phyloP scores from a whole-genome alignment of 2,113 vertebrate species.

The Sylvia atricapilla region DNA sequence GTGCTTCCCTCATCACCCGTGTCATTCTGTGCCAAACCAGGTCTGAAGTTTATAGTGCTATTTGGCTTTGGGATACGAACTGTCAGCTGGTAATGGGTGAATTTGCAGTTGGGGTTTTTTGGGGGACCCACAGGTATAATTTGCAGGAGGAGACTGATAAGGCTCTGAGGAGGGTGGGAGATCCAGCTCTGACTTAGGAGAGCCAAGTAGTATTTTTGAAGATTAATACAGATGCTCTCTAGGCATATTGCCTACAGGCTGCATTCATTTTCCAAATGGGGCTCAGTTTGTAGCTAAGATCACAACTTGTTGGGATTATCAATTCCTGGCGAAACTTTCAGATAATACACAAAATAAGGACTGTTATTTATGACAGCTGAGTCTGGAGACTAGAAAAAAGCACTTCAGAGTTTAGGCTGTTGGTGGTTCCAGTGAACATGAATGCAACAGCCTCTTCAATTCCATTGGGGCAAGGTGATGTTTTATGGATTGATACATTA shows the following conservation, averaged over 20 bases:
- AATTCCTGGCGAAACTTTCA: background rate
- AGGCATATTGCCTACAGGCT: background rate
- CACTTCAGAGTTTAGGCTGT: background rate
- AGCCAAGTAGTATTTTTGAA: background rate
- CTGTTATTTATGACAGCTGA: background rate
- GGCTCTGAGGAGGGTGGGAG: background rate
- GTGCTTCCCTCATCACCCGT: background rate
- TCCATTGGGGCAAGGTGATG: background rate
- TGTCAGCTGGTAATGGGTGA: background rate
- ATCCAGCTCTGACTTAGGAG: background rate
- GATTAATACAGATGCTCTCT: background rate
- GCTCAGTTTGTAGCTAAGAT: background rate
- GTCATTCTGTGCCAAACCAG: background rate
- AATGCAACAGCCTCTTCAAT: background rate
- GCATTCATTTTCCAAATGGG: background rate
- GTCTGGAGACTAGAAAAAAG: background rate
- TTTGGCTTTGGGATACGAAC: background rate
- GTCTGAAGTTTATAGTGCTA: background rate
- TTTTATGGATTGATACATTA: background rate
- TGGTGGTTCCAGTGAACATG: background rate
- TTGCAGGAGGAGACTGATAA: background rate
- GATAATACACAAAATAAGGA: background rate
- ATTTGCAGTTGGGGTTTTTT: background rate
- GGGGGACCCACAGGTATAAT: background rate
- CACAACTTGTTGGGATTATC: background rate